Evolutionary conservation across 2,797 vertebrate species (phyloP), one percentile per base, ranked within the genome.

Genomic region (Babyrousa celebensis): DNA sequence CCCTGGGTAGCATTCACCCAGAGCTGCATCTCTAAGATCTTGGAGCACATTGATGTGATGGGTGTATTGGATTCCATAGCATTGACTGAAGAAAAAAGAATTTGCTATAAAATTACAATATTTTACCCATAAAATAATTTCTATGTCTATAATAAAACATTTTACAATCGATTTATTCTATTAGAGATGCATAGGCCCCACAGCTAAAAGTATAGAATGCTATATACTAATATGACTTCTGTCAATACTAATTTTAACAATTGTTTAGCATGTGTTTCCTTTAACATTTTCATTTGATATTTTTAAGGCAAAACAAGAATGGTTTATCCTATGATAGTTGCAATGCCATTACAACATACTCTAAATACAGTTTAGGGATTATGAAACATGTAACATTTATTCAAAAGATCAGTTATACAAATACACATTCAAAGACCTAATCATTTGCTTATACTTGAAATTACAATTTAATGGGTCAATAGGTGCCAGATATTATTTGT

Each of bases 351-450:
- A 80, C 0, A 89, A 16, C 5, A 62, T 3, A 82, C 27, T 89
- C 4, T 96, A 92, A 91, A 83, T 91, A 88, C 91, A 90, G 85
- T 52, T 71, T 92, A 93, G 21, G 11, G 54, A 85, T 89, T 95
- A 89, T 74, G 96, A 95, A 88, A 86, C 20, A 71, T 74, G 5
- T n/a, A 91, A 92, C 6, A 94, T 80, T 93, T 93, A 95, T 65
- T 85, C 54, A 95, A 95, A 74, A 83, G 52, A 85, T 78, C 67
- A 40, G 23, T 62, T 65, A 87, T 56, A 58, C 70, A 29, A 95
- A 60, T 36, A 75, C 7, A 68, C 54, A 89, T 60, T 85, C 32
- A 96, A 17, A 95, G 36, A 89, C 62, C n/a, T 89, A 79, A 62
- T 87, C 65, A 84, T 84, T 87, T 90, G 6, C 5, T 85, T 80